Evolutionary conservation across 2,113 vertebrate genomes (phyloP), one percentile per base, ranked within the genome.

Genomic region (Syngnathus scovelli): DNA sequence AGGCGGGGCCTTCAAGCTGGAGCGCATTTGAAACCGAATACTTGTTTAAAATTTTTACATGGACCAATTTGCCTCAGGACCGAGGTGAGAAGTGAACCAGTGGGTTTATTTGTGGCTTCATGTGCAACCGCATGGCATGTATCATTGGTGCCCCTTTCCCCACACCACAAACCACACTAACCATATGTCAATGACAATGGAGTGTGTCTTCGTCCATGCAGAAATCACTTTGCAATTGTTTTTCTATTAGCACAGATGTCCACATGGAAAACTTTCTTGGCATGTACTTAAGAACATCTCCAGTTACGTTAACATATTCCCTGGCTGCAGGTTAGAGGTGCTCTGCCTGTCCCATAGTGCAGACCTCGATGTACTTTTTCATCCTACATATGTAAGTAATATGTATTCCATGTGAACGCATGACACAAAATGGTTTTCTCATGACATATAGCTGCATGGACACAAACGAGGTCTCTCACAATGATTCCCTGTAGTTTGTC

Each of bases 371-470:
- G 80, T 90, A 76, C 75, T 85, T 85, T 87, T 90, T 90, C 77
- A 86, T 87, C 74, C 74, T 89, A 83, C 86, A 89, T 81, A 78
- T 90, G 86, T 85, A 88, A 87, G 87, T 90, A 90, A 90, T 89
- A 89, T 82, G 80, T 83, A 81, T 90, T 89, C 85, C 87, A 90
- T 84, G 79, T 88, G 86, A 90, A 82, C 75, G 77, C 72, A 70
- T 82, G 83, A 85, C 80, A 83, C 79, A 80, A 65, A 86, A 81
- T 89, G 88, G 81, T 83, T 90, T 89, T 85, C 83, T 85, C 83
- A 88, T 84, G 78, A 83, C 83, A 85, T 78, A 66, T 78, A 69
- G 70, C 74, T 64, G 63, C 76, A 72, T 83, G 79, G 80, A 82
- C 68, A 74, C 86, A 73, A 56, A 71, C 68, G 80, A 76, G 80